Base-by-base conservation (phyloP, 2,113 vertebrate genomes). In the Centropus bengalensis region DNA sequence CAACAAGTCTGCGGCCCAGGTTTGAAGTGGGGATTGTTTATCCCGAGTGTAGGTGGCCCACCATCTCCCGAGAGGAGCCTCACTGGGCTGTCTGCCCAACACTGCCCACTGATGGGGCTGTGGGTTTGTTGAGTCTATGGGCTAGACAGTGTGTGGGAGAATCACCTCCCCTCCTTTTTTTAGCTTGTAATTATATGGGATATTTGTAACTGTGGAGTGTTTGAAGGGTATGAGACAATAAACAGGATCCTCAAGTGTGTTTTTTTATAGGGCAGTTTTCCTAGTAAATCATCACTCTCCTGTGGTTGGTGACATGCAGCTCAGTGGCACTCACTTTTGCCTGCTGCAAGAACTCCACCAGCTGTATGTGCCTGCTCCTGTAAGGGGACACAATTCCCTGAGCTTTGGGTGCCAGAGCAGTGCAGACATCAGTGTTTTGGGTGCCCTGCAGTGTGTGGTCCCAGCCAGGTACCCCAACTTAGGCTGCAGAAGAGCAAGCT, bases 321-420 rank as follows among this genome's bases (percentile, higher is more conserved):
- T 94, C 78, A 69, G 86, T 19, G 75, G 26, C 93, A 86, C 69
- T 71, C 58, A 52, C 70, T 92, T 75, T 58, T 1, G 20, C 45
- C 45, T 69, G 36, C 24, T 91, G 23, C 45, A 18, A 64, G 73
- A 0, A 0, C 69, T 90, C 38, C 36, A 6, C 38, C 0, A 0
- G 60, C 16, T 1, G 4, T 7, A 5, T 0, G 0, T 4, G 3
- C 30, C 82, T 5, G 1, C 12, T 28, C 24, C 59, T 0, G 0
- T 64, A 47, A 59, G 22, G 32, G 59, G n/a, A 36, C 0, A 0
- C 30, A 12, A 56, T 93, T 78, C 21, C 36, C 23, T 1, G 15
- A 66, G 73, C 26, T 82, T 51, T 89, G 1, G 12, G 38, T 51
- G 22, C 69, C 2, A 6, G 18, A 38, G 36, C 51, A 33, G 44